Evolutionary conservation across 2,797 vertebrate genomes (phyloP), one percentile per base, ranked within the genome.

Genomic region (Apogon hyalosoma): DNA sequence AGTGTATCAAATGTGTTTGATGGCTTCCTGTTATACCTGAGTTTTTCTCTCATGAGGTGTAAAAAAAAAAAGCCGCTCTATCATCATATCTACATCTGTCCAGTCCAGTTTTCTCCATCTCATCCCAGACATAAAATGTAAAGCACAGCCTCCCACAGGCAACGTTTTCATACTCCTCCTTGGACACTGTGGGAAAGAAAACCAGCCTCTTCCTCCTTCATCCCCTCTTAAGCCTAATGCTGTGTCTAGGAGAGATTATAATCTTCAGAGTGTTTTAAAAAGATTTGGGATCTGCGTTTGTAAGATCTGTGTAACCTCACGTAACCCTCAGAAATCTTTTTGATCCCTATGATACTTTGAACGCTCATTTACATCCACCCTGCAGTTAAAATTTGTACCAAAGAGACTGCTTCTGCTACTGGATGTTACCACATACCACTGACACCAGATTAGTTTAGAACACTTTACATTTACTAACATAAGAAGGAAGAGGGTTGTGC

Each of bases 231-330:
- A 78, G 53, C 62, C 24, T 39, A 59, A 43, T 7, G 50, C 64
- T 57, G 63, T 0, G 55, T 36, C 24, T 66, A 48, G 33, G 24
- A 57, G 10, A 68, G 41, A 46, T 11, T 2, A 2, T 61, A 67
- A 14, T 63, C 67, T 57, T 48, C 18, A 50, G 47, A 21, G n/a
- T 40, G 47, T 59, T 73, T 76, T 75, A 15, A 79, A 82, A 68
- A 50, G 40, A 75, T 73, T 41, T 59, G 15, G 19, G 62, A 69
- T 76, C 3, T 58, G 40, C 43, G 15, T 70, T 53, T 72, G 45
- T 56, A 11, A 52, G 49, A 61, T 70, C 64, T 39, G 18, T 40
- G 19, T 33, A 57, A 49, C 45, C 16, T n/a, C 45, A 31, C 51
- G 38, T 76, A 63, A 71, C 36, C 39, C 65, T 63, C 38, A 46